Conservation (phyloP, 1,140 invertebrate species). For the Mizuhopecten yessoensis region DNA sequence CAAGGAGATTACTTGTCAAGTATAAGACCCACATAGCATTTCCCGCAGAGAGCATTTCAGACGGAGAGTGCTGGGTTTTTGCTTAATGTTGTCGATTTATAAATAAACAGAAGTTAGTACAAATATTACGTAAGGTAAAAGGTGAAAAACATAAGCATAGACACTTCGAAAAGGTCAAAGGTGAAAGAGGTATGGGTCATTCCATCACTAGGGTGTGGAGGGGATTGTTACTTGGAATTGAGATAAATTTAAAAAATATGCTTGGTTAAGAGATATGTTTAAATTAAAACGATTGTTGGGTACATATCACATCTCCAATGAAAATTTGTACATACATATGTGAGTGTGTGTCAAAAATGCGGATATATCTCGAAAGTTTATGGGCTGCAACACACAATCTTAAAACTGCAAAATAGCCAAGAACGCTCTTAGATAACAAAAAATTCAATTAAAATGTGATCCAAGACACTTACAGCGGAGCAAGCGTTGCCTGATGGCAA, state of each 20-base stretch:
- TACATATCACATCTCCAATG: neutral
- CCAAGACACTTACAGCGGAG: neutral
- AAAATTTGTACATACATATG: neutral
- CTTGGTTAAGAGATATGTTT: neutral
- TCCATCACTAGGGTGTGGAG: neutral
- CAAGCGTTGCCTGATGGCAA: neutral
- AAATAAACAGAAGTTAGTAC: conserved; percentile 19
- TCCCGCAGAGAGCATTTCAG: conserved; percentile 13
- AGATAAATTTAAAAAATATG: neutral
- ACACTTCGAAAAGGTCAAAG: neutral
- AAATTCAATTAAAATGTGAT: conserved; percentile 36
- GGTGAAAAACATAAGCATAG: conserved; percentile 7
- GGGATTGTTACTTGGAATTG: neutral
- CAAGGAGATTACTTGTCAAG: conserved; percentile 33
- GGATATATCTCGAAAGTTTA: conserved; percentile 10
- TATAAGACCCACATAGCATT: neutral
- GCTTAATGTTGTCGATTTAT: conserved; percentile 27
- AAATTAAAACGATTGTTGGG: neutral
- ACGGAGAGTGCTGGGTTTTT: neutral
- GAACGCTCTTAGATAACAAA: conserved; percentile 10
- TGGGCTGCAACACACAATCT: neutral
- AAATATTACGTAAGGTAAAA: conserved; percentile 19
- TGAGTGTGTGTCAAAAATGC: conserved; percentile 5
- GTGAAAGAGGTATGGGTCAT: conserved; percentile 18
- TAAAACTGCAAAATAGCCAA: conserved; percentile 12